These are phyloP conservation scores for Tachuris rubrigastra DNA, from an alignment of 2,113 vertebrate genomes.

Conservation along the genomic window DNA sequence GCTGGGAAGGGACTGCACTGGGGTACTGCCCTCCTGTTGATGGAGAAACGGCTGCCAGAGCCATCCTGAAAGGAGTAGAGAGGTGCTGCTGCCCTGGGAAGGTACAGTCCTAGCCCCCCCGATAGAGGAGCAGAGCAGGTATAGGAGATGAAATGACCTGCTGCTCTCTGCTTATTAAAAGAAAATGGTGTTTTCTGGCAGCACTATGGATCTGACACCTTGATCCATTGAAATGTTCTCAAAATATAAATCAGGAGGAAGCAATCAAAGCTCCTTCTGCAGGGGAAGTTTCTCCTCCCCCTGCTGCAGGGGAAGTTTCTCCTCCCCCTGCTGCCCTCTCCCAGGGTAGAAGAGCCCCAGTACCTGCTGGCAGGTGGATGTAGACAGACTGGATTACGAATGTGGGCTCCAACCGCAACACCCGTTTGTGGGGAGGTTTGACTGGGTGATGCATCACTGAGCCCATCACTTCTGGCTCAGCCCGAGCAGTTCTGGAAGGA, in stretches of 20 bases:
- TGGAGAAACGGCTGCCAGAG: background rate
- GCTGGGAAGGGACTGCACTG: background rate
- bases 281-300: background rate
- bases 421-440: background rate
- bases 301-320: rapidly evolving
- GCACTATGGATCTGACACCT: background rate
- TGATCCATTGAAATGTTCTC: background rate
- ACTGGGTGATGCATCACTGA: background rate
- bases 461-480: background rate
- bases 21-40: background rate
- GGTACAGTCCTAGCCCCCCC: background rate
- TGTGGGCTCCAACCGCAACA: rapidly evolving
- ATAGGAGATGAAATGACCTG: background rate
- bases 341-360: rapidly evolving
- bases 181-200: conserved; percentile 22
- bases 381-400: too few relatives aligned
- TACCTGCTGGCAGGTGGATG: rapidly evolving
- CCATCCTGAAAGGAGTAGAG: background rate
- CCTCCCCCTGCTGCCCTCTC: background rate
- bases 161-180: background rate
- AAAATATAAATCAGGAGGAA: background rate
- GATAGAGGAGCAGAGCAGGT: background rate
- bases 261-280: rapidly evolving
- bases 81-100: background rate
- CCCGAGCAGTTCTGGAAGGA: background rate